Evolutionary conservation across 30 jellyfish, hydroid and myxozoan genomes (phyloP), one percentile per base, ranked within the genome.

Genomic region (Pseudorhiza aurosa): DNA sequence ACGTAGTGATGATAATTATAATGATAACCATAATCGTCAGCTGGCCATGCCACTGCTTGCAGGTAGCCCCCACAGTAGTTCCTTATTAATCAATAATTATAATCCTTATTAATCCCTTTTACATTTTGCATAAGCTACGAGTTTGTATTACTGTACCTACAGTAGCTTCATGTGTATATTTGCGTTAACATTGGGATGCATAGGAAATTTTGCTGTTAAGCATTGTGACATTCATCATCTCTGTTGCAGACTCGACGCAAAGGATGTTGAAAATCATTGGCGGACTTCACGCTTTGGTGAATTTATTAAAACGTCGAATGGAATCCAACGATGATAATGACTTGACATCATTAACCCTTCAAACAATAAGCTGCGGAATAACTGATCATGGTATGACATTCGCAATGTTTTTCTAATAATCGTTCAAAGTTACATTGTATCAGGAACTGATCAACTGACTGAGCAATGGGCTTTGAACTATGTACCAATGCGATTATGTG

Each of bases 191-290:
- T n/a, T n/a, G n/a, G n/a, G n/a, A n/a, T n/a, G n/a, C n/a, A n/a
- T n/a, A n/a, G n/a, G n/a, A n/a, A n/a, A n/a, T n/a, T n/a, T n/a
- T n/a, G n/a, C n/a, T n/a, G n/a, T n/a, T n/a, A n/a, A n/a, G n/a
- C n/a, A n/a, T n/a, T n/a, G n/a, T n/a, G n/a, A n/a, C n/a, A n/a
- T n/a, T n/a, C n/a, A n/a, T n/a, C n/a, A n/a, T n/a, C n/a, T n/a
- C n/a, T n/a, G 33, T 68, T 50, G 25, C 35, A 88, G 97, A 24
- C 49, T 67, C 78, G 46, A 60, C 89, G 15, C 89, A 75, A 28
- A 74, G 88, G 36, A 88, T 65, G 49, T 57, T 88, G 65, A 65
- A 72, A 26, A 53, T 88, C 53, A 75, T 88, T 12, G 97, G 97
- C 7, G 97, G 97, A 12, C 15, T 88, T n/a, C 72, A 88, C 17